Evolutionary conservation across 2,888 invertebrate genomes (phyloP), one percentile per base, ranked within the genome.

Genomic region (Aquatica leii): DNA sequence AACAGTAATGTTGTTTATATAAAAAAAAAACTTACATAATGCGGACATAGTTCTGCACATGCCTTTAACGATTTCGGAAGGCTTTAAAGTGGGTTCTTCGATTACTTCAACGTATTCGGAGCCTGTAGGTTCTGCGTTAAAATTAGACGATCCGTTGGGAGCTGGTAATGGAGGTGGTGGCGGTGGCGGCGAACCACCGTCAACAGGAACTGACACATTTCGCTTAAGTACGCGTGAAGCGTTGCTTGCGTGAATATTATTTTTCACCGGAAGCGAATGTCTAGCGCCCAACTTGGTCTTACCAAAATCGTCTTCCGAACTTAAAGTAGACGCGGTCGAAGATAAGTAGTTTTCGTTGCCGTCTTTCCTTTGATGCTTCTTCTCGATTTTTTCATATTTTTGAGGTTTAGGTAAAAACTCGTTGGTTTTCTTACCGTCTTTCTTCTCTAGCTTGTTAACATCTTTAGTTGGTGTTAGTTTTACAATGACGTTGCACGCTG

Each of bases 101-200:
- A 89, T 77, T 43, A 89, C 87, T 53, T 85, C 88, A 18, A 86
- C 80, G 55, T 37, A 63, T 20, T 66, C 59, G 0, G 52, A 46
- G 0, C 54, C 41, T 15, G 62, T 51, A 41, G 8, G 43, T 20
- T 67, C 66, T 43, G 50, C 46, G 21, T 63, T 48, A 11, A 34
- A 12, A 1, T 18, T 20, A n/a, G 12, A 11, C 0, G 82, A 82
- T 3, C 11, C 11, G 3, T 17, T 82, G 2, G 84, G 84, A 0
- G 89, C 89, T 12, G 90, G 87, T 0, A 91, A 91, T 0, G 91
- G 91, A 0, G 91, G 91, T 0, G 90, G 91, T 0, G 90, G 90
- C 0, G 90, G 91, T 0, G 90, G 90, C 0, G 90, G 71, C 75
- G 85, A 53, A 79, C 78, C 81, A 58, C 82, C 80, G 69, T 83